Evolutionary conservation across 1,140 invertebrate genomes (phyloP).

Genomic region (Telenomus remus): DNA sequence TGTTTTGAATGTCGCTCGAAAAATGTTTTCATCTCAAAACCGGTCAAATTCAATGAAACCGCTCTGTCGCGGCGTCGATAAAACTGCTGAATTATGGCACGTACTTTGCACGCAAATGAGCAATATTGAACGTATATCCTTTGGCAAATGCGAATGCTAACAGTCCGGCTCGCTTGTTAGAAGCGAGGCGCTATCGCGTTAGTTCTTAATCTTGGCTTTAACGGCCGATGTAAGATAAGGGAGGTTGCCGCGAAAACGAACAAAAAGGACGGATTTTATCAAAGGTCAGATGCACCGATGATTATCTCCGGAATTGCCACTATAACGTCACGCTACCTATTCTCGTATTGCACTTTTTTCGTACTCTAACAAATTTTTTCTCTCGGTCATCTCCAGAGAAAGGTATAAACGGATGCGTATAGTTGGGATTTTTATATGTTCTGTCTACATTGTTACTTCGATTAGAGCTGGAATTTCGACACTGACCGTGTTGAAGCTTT

Average conservation of each 20-base stretch:
- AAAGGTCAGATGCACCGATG: slow-evolving; percentile 54
- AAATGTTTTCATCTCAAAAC: slow-evolving; percentile 32
- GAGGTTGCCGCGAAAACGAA: slow-evolving; percentile 36
- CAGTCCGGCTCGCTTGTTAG: slow-evolving; percentile 54
- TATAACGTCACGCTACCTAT: slow-evolving; percentile 48
- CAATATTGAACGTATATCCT: slow-evolving; percentile 59
- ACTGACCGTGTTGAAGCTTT: too few species aligned
- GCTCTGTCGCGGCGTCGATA: slow-evolving; percentile 56
- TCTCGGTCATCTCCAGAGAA: too few species aligned
- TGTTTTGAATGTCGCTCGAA: too few species aligned
- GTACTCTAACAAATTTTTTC: not conserved
- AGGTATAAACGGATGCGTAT: too few species aligned
- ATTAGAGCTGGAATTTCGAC: too few species aligned
- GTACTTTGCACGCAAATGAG: slow-evolving; percentile 62
- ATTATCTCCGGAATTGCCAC: slow-evolving; percentile 53
- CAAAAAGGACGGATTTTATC: slow-evolving; percentile 52
- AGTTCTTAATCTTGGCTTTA: slow-evolving; percentile 59
- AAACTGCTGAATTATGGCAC: slow-evolving; percentile 59
- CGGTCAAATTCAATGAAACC: slow-evolving; percentile 62
- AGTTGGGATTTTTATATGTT: too few species aligned
- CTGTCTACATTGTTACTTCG: too few species aligned
- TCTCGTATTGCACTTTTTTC: slow-evolving; percentile 43
- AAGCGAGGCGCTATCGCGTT: slow-evolving; percentile 52
- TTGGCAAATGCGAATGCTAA: slow-evolving; percentile 51
- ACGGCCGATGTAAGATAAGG: slow-evolving; percentile 57